phyloP scores from a whole-genome alignment of 2,888 invertebrate genomes.

The Dione vanillae region DNA sequence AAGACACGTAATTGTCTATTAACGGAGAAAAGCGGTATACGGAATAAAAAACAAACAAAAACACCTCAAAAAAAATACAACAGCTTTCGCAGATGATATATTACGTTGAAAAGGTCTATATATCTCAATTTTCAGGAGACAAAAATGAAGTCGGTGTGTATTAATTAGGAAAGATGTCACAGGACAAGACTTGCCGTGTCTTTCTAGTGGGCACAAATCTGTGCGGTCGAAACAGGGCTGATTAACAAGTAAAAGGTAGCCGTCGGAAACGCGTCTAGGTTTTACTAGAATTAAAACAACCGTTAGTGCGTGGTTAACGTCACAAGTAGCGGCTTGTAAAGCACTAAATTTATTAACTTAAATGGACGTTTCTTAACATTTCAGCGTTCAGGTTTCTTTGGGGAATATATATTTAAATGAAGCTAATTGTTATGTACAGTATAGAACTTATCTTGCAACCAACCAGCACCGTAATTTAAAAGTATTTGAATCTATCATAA shows the following conservation, averaged over 20 bases:
- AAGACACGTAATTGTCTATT: not conserved
- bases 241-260: conserved; percentile 62
- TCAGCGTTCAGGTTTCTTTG: too few relatives aligned
- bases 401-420: too few relatives aligned
- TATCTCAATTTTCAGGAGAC: too few relatives aligned
- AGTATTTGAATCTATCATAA: too few relatives aligned
- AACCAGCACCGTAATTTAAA: too few relatives aligned
- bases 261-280: conserved; percentile 35
- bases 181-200: conserved; percentile 54
- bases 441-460: too few relatives aligned
- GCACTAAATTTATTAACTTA: too few relatives aligned
- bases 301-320: conserved; percentile 35
- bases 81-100: not conserved
- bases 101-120: not conserved
- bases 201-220: conserved; percentile 46
- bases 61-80: too few relatives aligned
- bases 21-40: not conserved
- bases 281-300: conserved; percentile 46
- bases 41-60: too few relatives aligned
- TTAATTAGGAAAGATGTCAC: conserved; percentile 58
- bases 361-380: too few relatives aligned
- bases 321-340: conserved; percentile 17
- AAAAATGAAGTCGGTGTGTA: conserved; percentile 42
- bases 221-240: conserved; percentile 67
- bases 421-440: too few relatives aligned